Evolutionary conservation across 2,797 vertebrate genomes (phyloP).

Genomic region (Paguma larvata): DNA sequence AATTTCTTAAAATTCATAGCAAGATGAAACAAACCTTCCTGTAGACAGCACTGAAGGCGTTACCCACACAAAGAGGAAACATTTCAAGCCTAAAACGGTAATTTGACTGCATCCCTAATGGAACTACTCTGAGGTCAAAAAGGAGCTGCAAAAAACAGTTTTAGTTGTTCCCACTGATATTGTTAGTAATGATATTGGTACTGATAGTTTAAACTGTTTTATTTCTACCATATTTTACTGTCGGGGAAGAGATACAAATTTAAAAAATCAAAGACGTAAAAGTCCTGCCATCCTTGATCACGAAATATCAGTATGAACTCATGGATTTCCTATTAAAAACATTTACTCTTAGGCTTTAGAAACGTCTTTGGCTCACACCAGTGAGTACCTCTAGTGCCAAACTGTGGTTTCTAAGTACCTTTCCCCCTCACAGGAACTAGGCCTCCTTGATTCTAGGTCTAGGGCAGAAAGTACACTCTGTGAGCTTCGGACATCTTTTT

Average conservation of each 20-base stretch:
- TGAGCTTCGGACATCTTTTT: background rate
- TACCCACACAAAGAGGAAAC: background rate
- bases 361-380: background rate
- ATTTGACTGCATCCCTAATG: background rate
- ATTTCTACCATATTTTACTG: background rate
- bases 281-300: background rate
- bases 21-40: background rate
- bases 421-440: background rate
- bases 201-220: background rate
- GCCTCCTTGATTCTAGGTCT: background rate
- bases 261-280: conserved; percentile 33
- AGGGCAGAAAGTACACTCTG: background rate
- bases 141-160: background rate
- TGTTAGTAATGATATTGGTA: background rate
- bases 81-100: background rate
- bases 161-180: background rate
- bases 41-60: background rate
- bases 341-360: background rate
- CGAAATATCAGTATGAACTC: conserved; percentile 25
- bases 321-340: conserved; percentile 23
- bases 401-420: background rate
- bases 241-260: background rate
- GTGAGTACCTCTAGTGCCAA: background rate
- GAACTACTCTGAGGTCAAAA: background rate
- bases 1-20: background rate